Evolutionary conservation across 2,797 vertebrate species (phyloP), one percentile per base, ranked within the genome.

Genomic region (Cyprinella venusta): DNA sequence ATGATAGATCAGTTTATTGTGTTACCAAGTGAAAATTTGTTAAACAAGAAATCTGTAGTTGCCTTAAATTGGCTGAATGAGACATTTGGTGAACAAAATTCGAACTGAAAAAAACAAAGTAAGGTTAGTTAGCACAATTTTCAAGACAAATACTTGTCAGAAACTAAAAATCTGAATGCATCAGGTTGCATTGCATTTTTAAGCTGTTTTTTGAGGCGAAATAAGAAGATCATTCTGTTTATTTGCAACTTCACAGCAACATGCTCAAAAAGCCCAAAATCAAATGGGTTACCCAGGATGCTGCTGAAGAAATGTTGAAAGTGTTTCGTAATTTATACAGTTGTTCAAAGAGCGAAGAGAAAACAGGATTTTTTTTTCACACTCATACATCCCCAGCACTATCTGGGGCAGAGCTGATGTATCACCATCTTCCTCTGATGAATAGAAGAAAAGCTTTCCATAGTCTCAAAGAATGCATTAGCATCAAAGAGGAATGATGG

Each of bases 401-500:
- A 79, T 67, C 61, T 79, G 56, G 76, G 68, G n/a, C 76, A 76
- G 68, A 48, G 54, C 26, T 21, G 33, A 70, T 12, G 0, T 33
- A 78, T 78, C 67, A 71, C 15, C 26, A 61, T 63, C 42, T 70
- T 82, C 38, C 45, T 75, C 45, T 68, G 59, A 67, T 38, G 40
- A 75, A 18, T 26, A 38, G 21, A 63, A 26, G 6, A 61, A 48
- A 42, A 38, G 10, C 52, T 13, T 30, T 33, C 16, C n/a, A 9
- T 45, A 74, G 26, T 74, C 26, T 45, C 42, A 48, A 24, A 79
- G 50, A 65, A 67, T 38, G 18, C 30, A 79, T 67, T 79, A 18
- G 2, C 63, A 79, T 79, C 59, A 79, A 79, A 79, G 10, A 48
- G 42, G 16, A 79, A 50, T 45, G n/a, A 42, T 42, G 75, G 40